These are phyloP conservation scores for Pseudomyrmex dendroicus DNA, from an alignment of 1,140 invertebrate genomes.

Conservation along the genomic window DNA sequence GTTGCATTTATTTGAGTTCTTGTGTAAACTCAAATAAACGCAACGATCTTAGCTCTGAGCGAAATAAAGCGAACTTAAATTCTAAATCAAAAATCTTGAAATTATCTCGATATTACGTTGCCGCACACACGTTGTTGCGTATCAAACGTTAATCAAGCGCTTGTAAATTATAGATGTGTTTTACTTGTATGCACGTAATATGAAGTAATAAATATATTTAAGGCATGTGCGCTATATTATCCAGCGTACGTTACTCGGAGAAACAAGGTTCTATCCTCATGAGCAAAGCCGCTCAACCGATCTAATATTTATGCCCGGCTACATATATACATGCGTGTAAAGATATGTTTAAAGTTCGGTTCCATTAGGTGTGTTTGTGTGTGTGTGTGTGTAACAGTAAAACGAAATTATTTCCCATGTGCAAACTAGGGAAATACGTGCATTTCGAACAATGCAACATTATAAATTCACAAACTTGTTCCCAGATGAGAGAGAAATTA, in stretches of 20 bases:
- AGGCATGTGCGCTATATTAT: conserved; percentile 10
- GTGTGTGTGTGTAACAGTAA: background rate
- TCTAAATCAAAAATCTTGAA: too few relatives aligned
- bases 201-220: conserved; percentile 32
- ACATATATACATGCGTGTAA: conserved; percentile 54
- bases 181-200: too few relatives aligned
- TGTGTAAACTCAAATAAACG: too few relatives aligned
- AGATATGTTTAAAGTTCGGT: conserved; percentile 51
- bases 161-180: background rate
- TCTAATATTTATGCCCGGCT: conserved; percentile 61
- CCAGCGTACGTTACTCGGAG: background rate
- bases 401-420: conserved; percentile 58
- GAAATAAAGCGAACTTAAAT: too few relatives aligned
- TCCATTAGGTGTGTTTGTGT: conserved; percentile 15
- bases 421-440: conserved; percentile 37
- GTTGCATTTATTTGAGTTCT: too few relatives aligned
- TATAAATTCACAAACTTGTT: conserved; percentile 27
- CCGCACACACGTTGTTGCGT: background rate
- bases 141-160: conserved; percentile 29
- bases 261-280: conserved; percentile 29
- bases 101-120: too few relatives aligned
- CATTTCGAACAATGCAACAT: conserved; percentile 10
- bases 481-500: too few relatives aligned
- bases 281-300: conserved; percentile 56
- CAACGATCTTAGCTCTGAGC: too few relatives aligned